These are phyloP conservation scores for Iphiclides podalirius DNA, from an alignment of 2,888 invertebrate genomes.

Conservation along the genomic window DNA sequence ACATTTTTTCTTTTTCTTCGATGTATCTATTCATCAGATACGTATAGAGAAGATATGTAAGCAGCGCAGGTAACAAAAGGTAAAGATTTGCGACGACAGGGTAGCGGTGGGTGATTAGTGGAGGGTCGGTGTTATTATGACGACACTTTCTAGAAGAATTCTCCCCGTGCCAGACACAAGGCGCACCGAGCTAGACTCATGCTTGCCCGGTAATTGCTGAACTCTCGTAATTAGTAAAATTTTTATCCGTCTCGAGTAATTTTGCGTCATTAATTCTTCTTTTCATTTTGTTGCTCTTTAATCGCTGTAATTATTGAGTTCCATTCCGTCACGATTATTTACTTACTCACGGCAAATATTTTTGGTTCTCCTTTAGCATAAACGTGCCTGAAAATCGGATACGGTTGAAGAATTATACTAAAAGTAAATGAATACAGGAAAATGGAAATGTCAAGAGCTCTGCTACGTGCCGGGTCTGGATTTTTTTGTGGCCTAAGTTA, in stretches of 20 bases:
- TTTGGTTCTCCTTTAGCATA: background rate
- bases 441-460: conserved; percentile 5
- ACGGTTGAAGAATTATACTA: background rate
- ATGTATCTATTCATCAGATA: no score
- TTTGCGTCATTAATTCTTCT: background rate
- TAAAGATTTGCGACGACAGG: conserved; percentile 33
- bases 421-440: background rate
- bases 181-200: conserved; percentile 41
- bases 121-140: conserved; percentile 29
- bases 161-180: conserved; percentile 58
- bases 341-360: background rate
- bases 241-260: conserved; percentile 6
- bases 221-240: conserved; percentile 44
- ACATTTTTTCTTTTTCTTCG: no score
- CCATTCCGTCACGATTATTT: background rate
- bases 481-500: background rate
- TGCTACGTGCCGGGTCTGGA: background rate
- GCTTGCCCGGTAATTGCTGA: conserved; percentile 46
- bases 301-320: background rate
- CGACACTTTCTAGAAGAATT: conserved; percentile 47
- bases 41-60: no score
- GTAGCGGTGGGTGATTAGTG: conserved; percentile 20
- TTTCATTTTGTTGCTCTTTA: background rate
- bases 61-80: conserved; percentile 36
- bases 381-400: background rate